phyloP scores from a whole-genome alignment of 2,888 invertebrate genomes.

The Scaptomyza reducta region DNA sequence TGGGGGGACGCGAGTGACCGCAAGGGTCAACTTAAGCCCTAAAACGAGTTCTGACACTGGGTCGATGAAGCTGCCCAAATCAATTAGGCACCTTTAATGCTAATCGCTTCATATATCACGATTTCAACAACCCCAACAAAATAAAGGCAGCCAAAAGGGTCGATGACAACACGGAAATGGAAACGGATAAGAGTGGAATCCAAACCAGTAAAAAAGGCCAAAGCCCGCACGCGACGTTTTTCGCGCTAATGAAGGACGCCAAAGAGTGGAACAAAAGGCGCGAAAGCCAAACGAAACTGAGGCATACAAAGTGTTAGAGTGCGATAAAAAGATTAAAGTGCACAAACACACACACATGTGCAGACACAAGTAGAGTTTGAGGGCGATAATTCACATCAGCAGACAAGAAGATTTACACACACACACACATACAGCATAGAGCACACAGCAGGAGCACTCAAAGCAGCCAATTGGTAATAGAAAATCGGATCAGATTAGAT shows the following conservation, averaged over 20 bases:
- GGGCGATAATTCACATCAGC: conserved; percentile 45
- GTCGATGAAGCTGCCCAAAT: conserved; percentile 46
- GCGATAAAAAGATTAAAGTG: conserved; percentile 79
- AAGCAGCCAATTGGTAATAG: conserved; percentile 72
- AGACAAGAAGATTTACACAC: conserved; percentile 16
- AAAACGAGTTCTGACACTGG: conserved; percentile 13
- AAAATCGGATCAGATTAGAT: conserved; percentile 79
- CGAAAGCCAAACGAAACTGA: conserved; percentile 57
- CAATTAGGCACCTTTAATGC: conserved; percentile 75
- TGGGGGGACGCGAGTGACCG: background rate
- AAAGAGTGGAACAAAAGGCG: conserved; percentile 60
- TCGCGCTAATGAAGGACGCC: conserved; percentile 67
- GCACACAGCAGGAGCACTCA: conserved; percentile 33
- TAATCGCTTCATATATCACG: conserved; percentile 76
- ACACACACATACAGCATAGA: conserved; percentile 4
- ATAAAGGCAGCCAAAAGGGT: conserved; percentile 50
- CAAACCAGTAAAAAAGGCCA: conserved; percentile 20
- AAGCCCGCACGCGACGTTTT: conserved; percentile 71
- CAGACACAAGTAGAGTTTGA: conserved; percentile 14
- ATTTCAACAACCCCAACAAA: conserved; percentile 42
- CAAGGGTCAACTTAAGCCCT: conserved; percentile 6
- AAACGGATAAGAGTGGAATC: conserved; percentile 18
- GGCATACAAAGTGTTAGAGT: conserved; percentile 71
- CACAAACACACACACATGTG: conserved; percentile 41
- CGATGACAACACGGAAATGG: conserved; percentile 61